Conservation (phyloP, 2,797 vertebrate species). For the Malurus leucopterus region DNA sequence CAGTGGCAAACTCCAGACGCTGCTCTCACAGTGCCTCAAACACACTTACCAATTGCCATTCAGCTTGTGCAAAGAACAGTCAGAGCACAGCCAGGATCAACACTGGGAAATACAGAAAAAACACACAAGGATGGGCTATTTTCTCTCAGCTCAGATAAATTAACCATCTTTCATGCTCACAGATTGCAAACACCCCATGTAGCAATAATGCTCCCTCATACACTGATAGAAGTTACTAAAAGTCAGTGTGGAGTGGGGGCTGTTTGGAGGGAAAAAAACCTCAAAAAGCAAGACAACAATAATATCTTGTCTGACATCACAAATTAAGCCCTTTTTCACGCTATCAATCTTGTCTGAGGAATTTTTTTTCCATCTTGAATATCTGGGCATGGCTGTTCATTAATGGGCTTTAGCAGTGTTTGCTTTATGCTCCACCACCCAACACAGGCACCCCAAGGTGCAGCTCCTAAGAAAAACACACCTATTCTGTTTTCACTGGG, state of each 20-base stretch:
- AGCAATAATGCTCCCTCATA: not conserved
- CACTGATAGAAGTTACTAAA: rapidly evolving
- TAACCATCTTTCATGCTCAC: not conserved
- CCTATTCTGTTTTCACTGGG: not conserved
- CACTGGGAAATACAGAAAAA: not conserved
- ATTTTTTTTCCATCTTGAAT: not conserved
- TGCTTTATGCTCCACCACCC: rapidly evolving
- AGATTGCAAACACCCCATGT: not conserved
- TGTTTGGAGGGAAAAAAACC: not conserved
- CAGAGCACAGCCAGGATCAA: not conserved
- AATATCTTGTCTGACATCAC: not conserved
- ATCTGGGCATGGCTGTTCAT: not conserved
- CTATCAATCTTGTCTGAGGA: not conserved
- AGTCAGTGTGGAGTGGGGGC: not conserved
- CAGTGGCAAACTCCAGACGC: not conserved
- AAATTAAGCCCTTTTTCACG: not conserved
- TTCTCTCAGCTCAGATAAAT: not conserved
- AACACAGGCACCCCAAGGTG: not conserved
- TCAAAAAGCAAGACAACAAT: not conserved
- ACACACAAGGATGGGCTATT: not conserved
- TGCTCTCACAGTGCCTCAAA: not conserved
- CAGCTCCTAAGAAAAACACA: not conserved
- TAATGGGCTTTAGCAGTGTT: not conserved
- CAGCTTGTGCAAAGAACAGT: not conserved
- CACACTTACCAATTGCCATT: not conserved